Conservation (phyloP, 2,888 invertebrate species). For the Ormia ochracea region DNA sequence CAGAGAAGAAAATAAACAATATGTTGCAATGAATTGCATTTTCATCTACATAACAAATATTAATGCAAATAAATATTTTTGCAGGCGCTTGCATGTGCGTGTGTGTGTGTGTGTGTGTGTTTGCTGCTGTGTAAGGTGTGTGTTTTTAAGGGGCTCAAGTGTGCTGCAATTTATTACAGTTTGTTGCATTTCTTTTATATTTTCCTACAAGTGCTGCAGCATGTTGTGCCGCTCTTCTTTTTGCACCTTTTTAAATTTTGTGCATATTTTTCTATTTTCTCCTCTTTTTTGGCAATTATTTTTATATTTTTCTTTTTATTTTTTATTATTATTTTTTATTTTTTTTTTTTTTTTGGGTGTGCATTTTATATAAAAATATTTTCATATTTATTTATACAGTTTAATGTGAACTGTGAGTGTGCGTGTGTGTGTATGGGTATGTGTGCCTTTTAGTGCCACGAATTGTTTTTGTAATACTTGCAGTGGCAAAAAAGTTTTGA, state of each 20-base stretch:
- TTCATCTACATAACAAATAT: slow-evolving; percentile 24
- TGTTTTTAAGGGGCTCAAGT: neutral
- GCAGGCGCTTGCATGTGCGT: neutral
- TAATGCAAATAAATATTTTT: slow-evolving; percentile 1
- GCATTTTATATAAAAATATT: slow-evolving; percentile 28
- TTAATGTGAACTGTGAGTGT: neutral
- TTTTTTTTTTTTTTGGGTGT: neutral
- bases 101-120: neutral
- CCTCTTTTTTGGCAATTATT: neutral
- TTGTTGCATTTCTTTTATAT: slow-evolving; percentile 46
- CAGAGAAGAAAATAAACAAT: neutral
- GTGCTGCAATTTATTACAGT: slow-evolving; percentile 52
- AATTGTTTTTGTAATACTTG: slow-evolving; percentile 33
- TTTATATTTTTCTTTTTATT: neutral
- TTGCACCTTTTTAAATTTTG: slow-evolving; percentile 54
- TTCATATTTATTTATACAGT: slow-evolving; percentile 30
- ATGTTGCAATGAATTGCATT: neutral
- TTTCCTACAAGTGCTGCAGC: slow-evolving; percentile 8
- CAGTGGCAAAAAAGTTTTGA: slow-evolving; percentile 52
- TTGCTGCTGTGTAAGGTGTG: slow-evolving; percentile 11
- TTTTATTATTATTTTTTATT: neutral
- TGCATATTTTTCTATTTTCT: slow-evolving; percentile 8
- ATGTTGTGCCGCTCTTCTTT: slow-evolving; percentile 35
- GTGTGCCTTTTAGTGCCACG: neutral
- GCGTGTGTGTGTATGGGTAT: no score